Conservation (phyloP, 2,113 vertebrate genomes). For the Corvus hawaiiensis region DNA sequence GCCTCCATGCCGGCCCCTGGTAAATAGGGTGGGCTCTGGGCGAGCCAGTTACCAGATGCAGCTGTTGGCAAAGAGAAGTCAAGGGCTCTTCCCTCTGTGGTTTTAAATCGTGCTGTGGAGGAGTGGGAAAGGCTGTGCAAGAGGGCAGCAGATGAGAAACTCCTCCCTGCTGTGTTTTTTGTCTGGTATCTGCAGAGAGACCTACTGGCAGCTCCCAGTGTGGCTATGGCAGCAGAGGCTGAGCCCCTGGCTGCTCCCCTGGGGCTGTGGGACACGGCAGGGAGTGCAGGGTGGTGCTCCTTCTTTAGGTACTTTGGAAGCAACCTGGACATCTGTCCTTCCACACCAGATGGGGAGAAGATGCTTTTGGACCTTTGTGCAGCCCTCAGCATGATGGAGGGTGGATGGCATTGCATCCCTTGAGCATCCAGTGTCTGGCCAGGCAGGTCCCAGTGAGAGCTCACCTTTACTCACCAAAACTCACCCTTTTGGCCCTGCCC, state of each 20-base stretch:
- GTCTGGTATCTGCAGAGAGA: background rate
- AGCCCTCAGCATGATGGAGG: background rate
- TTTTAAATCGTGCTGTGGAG: background rate
- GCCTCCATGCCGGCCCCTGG: background rate
- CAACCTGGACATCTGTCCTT: background rate
- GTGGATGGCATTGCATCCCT: accelerated
- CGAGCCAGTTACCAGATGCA: background rate
- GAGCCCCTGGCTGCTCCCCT: accelerated
- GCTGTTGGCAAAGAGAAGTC: background rate
- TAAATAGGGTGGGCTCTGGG: accelerated
- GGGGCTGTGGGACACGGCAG: accelerated
- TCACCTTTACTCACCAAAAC: background rate
- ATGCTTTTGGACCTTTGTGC: accelerated
- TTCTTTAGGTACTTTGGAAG: background rate
- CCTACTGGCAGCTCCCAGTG: background rate
- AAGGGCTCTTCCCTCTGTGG: accelerated
- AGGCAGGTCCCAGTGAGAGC: background rate
- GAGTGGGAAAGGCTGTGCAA: background rate
- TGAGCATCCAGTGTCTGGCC: accelerated
- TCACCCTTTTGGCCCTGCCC: background rate
- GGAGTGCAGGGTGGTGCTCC: background rate
- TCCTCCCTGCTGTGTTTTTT: background rate
- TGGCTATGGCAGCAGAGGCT: accelerated
- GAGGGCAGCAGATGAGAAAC: background rate
- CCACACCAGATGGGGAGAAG: background rate